phyloP scores from a whole-genome alignment of 2,113 vertebrate species.

The Protomyctophum bolini region DNA sequence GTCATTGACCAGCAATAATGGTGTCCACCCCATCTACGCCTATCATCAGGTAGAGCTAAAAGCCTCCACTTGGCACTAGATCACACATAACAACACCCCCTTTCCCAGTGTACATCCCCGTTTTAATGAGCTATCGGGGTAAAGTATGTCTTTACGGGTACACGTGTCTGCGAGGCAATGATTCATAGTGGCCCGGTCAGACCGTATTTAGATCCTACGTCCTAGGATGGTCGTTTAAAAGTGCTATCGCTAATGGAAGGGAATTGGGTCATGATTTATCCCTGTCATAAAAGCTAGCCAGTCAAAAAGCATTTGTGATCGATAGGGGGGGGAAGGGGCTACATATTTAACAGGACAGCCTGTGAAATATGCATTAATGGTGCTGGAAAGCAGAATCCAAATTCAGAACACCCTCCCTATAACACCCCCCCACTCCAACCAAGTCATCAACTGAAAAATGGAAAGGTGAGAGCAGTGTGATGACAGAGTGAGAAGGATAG shows the following conservation, averaged over 20 bases:
- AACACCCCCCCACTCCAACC: no score
- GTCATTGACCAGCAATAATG: slow-evolving; percentile 83
- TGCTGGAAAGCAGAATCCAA: slow-evolving; percentile 41
- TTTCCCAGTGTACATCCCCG: slow-evolving; percentile 9
- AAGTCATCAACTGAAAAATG: background rate
- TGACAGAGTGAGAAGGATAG: background rate
- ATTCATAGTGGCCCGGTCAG: slow-evolving; percentile 55
- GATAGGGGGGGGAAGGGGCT: slow-evolving; percentile 43
- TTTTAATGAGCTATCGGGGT: slow-evolving; percentile 53
- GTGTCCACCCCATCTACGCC: slow-evolving; percentile 80
- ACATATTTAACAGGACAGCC: slow-evolving; percentile 65
- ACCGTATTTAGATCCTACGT: slow-evolving; percentile 54
- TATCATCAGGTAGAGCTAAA: slow-evolving; percentile 85
- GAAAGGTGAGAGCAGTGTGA: background rate
- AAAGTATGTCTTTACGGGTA: slow-evolving; percentile 52
- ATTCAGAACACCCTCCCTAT: background rate
- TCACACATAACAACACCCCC: slow-evolving; percentile 19
- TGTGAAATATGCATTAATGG: slow-evolving; percentile 71
- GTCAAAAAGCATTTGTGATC: slow-evolving; percentile 73
- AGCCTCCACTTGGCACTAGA: slow-evolving; percentile 45
- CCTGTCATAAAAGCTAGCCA: slow-evolving; percentile 61
- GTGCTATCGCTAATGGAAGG: slow-evolving; percentile 75
- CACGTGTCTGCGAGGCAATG: slow-evolving; percentile 52
- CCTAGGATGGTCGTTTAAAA: slow-evolving; percentile 52
- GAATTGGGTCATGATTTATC: slow-evolving; percentile 72